phyloP scores from a whole-genome alignment of 2,797 vertebrate genomes.

The Girardinus metallicus region DNA sequence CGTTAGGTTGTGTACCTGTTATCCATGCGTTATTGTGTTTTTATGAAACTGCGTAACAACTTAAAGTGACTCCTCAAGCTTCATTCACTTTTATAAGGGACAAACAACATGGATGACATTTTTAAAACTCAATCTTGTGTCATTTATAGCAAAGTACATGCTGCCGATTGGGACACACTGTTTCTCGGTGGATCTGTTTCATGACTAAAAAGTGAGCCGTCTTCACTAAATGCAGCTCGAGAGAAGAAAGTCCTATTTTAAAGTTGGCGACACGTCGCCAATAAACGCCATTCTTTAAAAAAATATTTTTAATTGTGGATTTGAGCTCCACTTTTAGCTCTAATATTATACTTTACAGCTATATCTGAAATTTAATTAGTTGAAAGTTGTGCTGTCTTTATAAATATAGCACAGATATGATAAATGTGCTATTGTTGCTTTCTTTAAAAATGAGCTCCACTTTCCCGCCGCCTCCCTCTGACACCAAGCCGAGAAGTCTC shows the following conservation, averaged over 20 bases:
- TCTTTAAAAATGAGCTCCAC: not conserved
- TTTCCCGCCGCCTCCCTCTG: conserved; percentile 11
- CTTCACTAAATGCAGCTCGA: not conserved
- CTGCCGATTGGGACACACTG: not conserved
- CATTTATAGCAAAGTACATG: not conserved
- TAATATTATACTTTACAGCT: not conserved
- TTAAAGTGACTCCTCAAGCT: not conserved
- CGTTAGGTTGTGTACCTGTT: not conserved
- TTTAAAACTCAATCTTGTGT: not conserved
- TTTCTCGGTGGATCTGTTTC: not conserved
- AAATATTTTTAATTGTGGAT: not conserved
- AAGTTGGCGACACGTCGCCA: not conserved
- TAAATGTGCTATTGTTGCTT: not conserved
- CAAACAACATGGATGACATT: not conserved
- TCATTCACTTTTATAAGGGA: not conserved
- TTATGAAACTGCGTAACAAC: not conserved
- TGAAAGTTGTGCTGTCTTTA: not conserved
- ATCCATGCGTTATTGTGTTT: not conserved
- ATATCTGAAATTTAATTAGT: not conserved
- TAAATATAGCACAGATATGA: not conserved
- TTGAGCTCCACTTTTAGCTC: not conserved
- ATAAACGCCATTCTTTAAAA: not conserved
- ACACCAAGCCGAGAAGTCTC: not conserved
- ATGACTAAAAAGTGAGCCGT: not conserved
- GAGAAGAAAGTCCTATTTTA: not conserved